phyloP scores from a whole-genome alignment of 2,888 invertebrate species.

The Polymixis lichenea region DNA sequence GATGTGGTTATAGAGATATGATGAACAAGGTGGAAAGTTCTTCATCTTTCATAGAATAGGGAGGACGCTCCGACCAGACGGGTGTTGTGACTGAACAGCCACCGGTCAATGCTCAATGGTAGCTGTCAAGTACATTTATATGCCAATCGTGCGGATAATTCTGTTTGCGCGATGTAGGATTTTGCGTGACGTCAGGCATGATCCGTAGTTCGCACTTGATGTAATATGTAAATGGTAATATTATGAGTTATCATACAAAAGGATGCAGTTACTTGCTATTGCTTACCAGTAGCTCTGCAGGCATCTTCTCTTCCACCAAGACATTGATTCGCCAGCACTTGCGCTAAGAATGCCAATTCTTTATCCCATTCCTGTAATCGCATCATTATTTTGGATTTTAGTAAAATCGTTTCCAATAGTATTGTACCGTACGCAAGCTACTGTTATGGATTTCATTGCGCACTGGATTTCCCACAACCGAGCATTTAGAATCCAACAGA shows the following conservation, averaged over 20 bases:
- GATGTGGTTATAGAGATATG: neutral
- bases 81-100: neutral
- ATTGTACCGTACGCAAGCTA: too few relatives aligned
- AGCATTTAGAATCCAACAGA: too few relatives aligned
- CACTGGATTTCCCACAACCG: too few relatives aligned
- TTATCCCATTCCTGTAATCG: conserved; percentile 52
- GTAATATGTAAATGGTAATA: neutral
- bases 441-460: too few relatives aligned
- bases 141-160: neutral
- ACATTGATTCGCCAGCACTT: conserved; percentile 54
- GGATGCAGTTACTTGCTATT: too few relatives aligned
- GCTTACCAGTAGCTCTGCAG: conserved; percentile 44
- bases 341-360: conserved; percentile 50
- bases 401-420: too few relatives aligned
- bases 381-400: neutral
- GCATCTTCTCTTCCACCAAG: conserved; percentile 17
- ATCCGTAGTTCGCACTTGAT: too few relatives aligned
- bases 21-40: neutral
- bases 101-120: neutral
- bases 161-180: neutral
- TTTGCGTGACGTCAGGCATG: neutral
- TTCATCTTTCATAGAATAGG: neutral
- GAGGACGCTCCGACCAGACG: neutral
- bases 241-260: neutral
- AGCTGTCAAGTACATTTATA: neutral